These are phyloP conservation scores for Centropyge bicolor DNA, from an alignment of 2,797 vertebrate genomes.

Conservation along the genomic window DNA sequence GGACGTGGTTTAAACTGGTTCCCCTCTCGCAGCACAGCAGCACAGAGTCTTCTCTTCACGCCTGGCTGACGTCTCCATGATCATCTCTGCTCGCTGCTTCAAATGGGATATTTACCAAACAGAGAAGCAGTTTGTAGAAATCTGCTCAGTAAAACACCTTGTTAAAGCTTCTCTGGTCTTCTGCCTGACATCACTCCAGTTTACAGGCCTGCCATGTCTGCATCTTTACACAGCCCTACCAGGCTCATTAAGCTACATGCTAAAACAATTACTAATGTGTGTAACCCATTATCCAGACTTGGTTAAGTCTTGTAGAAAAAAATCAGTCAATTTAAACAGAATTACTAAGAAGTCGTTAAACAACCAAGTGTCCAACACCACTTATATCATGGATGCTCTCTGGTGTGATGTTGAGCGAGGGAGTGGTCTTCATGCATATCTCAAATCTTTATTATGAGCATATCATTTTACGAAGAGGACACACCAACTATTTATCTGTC, in stretches of 20 bases:
- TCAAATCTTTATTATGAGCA: neutral
- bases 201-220: neutral
- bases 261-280: neutral
- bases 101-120: neutral
- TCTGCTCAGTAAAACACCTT: neutral
- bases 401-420: neutral
- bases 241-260: neutral
- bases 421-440: neutral
- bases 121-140: conserved; percentile 1
- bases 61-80: conserved; percentile 11
- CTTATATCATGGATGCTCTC: neutral
- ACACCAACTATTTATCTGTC: neutral
- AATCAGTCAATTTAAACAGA: neutral
- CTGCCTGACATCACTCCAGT: neutral
- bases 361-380: neutral
- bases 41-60: conserved; percentile 1
- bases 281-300: neutral
- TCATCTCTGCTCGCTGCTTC: neutral
- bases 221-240: neutral
- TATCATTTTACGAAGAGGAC: neutral
- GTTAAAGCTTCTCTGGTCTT: neutral
- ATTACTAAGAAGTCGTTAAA: neutral
- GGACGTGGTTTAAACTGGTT: conserved; percentile 10
- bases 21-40: conserved; percentile 1
- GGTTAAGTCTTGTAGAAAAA: neutral